phyloP scores from a whole-genome alignment of 2,888 invertebrate genomes.

The Drosophila lacicola region DNA sequence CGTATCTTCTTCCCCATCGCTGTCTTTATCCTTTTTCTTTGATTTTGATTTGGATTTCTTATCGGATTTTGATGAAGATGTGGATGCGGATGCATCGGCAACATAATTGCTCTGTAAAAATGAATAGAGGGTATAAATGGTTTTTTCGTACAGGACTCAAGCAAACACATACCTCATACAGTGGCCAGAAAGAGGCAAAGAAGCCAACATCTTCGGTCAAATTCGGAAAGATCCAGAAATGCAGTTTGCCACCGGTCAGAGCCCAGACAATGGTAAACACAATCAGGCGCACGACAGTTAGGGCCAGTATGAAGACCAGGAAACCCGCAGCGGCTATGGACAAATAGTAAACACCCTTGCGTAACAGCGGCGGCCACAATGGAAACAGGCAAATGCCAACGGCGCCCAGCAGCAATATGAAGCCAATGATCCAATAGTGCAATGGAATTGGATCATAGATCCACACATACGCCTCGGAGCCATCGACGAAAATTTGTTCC shows the following conservation, averaged over 20 bases:
- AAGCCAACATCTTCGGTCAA: conserved; percentile 99
- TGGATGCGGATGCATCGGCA: conserved; percentile 86
- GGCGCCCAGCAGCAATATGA: conserved; percentile 94
- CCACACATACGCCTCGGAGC: conserved; percentile 98
- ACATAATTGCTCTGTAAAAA: conserved; percentile 90
- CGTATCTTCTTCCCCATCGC: conserved; percentile 89
- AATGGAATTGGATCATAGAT: conserved; percentile 98
- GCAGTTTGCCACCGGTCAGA: conserved; percentile 94
- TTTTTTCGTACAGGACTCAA: neutral
- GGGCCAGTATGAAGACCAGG: conserved; percentile 95
- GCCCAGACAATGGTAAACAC: conserved; percentile 97
- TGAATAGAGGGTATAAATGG: neutral
- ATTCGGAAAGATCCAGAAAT: conserved; percentile 99
- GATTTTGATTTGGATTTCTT: conserved; percentile 87
- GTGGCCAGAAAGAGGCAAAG: conserved; percentile 99
- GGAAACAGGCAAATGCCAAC: conserved; percentile 99
- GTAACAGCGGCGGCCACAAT: conserved; percentile 98
- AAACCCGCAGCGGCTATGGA: conserved; percentile 98
- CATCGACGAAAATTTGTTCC: conserved; percentile 97
- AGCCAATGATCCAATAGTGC: conserved; percentile 97
- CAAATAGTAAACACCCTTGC: conserved; percentile 97
- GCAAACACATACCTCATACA: conserved; percentile 90
- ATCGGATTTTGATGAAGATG: conserved; percentile 85
- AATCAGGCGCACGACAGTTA: conserved; percentile 95
- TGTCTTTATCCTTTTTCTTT: conserved; percentile 91